Conservation (phyloP, 2,113 vertebrate genomes). For the Xenopus laevis region DNA sequence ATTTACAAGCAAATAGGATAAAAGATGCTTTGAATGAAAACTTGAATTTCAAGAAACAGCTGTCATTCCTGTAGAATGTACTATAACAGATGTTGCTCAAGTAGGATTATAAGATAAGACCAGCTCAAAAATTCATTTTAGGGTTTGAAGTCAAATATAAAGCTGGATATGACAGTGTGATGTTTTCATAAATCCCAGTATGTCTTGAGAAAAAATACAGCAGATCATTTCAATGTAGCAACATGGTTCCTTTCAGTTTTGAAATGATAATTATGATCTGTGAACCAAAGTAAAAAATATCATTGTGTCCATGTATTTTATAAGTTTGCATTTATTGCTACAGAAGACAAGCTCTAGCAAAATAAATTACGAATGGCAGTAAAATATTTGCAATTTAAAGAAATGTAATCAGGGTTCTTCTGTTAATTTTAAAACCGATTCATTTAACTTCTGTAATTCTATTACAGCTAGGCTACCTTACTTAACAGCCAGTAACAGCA, state of each 20-base stretch:
- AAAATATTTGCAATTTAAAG: too few species aligned
- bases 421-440: too few species aligned
- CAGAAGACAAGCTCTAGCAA: too few species aligned
- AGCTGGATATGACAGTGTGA: background rate
- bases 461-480: too few species aligned
- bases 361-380: too few species aligned
- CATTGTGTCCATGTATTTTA: background rate
- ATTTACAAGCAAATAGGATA: constrained; percentile 21
- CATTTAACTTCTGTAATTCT: too few species aligned
- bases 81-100: constrained; percentile 24
- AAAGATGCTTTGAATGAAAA: constrained; percentile 23
- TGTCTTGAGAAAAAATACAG: background rate
- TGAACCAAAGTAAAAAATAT: background rate
- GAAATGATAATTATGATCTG: background rate
- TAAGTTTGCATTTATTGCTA: background rate
- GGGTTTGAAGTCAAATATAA: constrained; percentile 2
- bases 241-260: background rate
- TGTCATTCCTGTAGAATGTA: constrained; percentile 7
- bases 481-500: too few species aligned
- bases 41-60: constrained; percentile 29
- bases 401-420: too few species aligned
- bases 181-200: background rate
- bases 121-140: background rate
- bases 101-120: constrained; percentile 3
- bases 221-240: background rate